Base-by-base conservation (phyloP, 1,140 invertebrate species). In the Helicoverpa zea region DNA sequence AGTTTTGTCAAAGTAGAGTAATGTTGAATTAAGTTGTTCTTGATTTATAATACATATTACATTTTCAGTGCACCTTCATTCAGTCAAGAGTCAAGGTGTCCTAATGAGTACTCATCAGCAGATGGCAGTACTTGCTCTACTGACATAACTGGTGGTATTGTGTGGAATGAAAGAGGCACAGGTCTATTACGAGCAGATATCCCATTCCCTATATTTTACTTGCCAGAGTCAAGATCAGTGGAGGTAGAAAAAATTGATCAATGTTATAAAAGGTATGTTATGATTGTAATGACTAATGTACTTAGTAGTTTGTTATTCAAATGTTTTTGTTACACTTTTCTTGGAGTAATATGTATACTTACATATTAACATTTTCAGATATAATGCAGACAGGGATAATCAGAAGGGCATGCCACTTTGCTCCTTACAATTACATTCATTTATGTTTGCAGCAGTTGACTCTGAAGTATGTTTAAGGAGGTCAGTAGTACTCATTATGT, bases 391-490 rank as follows among this genome's bases (percentile, higher is more conserved):
- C 76, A 95, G 96, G 72, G 93, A 96, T 18, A 95, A 94, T 43
- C 97, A 97, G 81, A 90, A 94, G 12, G 90, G 96, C 47, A 96
- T 97, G 81, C 97, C 98, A 0, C 91, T 99, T 13, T 99, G 98
- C 91, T 97, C 98, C 52, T 93, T 98, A 3, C 97, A 99, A 93
- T 95, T 99, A 82, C 97, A 97, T 83, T 96, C 97, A 2, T 97
- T 98, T 84, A 99, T 99, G 98, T 97, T 96, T 91, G 98, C 97
- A 2, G 98, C 98, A 7, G 97, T 98, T 0, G 97, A 98, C 92
- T 97, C 98, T 12, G 96, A 97, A 81, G 97, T 98, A 0, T 99
- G 99, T 91, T 96, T 98, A 47, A 96, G 97, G 86, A 92, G 94
- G 94, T 95, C 76, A 70, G 87, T 88, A 63, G 23, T 16, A n/a